phyloP scores from a whole-genome alignment of 92 coral and sea anemone genomes.

The Porites divaricata region DNA sequence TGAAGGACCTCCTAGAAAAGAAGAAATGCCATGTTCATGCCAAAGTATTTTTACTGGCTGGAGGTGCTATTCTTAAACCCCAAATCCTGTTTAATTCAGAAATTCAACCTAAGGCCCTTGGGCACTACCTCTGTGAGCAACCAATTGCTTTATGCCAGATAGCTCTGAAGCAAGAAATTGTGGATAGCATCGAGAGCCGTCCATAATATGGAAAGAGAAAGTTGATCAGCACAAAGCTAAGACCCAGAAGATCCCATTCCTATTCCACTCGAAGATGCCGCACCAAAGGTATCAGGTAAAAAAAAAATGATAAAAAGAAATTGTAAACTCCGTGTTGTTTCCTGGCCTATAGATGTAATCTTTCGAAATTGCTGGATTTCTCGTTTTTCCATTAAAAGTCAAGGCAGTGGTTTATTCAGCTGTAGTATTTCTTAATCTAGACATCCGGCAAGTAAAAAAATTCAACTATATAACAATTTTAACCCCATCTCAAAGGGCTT shows the following conservation, averaged over 20 bases:
- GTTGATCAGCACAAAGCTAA: slow-evolving; percentile 1
- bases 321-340: not conserved
- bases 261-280: slow-evolving; percentile 17
- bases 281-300: not conserved
- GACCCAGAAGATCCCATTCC: slow-evolving; percentile 40
- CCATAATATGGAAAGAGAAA: slow-evolving; percentile 19
- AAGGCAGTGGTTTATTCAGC: slow-evolving; percentile 1
- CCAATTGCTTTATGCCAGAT: slow-evolving; percentile 44
- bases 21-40: slow-evolving; percentile 17
- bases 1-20: slow-evolving; percentile 16
- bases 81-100: slow-evolving; percentile 43
- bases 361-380: not conserved
- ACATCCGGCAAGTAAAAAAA: not conserved
- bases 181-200: slow-evolving; percentile 27
- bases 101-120: slow-evolving; percentile 11
- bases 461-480: not conserved
- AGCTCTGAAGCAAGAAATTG: slow-evolving; percentile 23
- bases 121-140: slow-evolving; percentile 48
- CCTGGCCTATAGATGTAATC: not conserved
- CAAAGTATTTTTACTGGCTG: slow-evolving; percentile 32
- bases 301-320: not conserved
- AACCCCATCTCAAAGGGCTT: not conserved
- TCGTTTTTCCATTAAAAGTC: not conserved
- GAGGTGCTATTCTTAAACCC: slow-evolving; percentile 41
- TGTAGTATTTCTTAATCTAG: not conserved